Percentiles rank a stretch among this genome's conserved stretches.
phyloP scores from a whole-genome alignment of 2,888 invertebrate species.

The Rutpela maculata region DNA sequence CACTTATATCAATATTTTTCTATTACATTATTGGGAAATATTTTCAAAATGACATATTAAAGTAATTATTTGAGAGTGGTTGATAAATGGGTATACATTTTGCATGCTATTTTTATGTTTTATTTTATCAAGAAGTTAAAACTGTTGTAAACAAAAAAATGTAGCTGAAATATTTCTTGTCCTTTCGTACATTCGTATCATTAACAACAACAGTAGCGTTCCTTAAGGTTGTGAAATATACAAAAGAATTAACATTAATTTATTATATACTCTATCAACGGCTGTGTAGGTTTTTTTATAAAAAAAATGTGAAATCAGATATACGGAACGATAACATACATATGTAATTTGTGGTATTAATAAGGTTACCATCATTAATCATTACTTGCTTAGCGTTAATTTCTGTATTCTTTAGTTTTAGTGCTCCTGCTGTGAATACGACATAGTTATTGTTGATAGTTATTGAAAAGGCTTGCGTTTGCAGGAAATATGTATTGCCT shows the following conservation, averaged over 20 bases:
- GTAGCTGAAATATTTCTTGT: too few species aligned
- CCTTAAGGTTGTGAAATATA: slow-evolving; percentile 38
- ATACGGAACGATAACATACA: slow-evolving; percentile 58
- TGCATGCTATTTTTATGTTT: too few species aligned
- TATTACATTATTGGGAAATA: too few species aligned
- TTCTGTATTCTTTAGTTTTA: slow-evolving; percentile 64
- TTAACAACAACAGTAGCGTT: slow-evolving; percentile 6
- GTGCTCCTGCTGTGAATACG: slow-evolving; percentile 59
- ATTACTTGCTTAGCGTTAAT: slow-evolving; percentile 67
- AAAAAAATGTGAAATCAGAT: slow-evolving; percentile 55
- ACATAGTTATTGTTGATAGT: slow-evolving; percentile 36
- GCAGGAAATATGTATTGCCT: slow-evolving; percentile 41
- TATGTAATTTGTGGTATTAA: slow-evolving; percentile 64
- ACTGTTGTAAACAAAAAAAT: too few species aligned
- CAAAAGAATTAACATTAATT: slow-evolving; percentile 50
- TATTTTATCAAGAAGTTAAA: too few species aligned
- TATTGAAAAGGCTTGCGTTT: slow-evolving; percentile 38
- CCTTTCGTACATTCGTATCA: neutral
- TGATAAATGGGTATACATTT: too few species aligned
- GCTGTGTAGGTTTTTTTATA: slow-evolving; percentile 51
- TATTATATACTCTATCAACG: slow-evolving; percentile 57
- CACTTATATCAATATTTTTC: too few species aligned
- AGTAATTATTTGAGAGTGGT: too few species aligned
- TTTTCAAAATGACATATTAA: too few species aligned
- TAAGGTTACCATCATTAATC: slow-evolving; percentile 67